Evolutionary conservation across 2,113 vertebrate species (phyloP), one percentile per base, ranked within the genome.

Genomic region (Spea bombifrons): DNA sequence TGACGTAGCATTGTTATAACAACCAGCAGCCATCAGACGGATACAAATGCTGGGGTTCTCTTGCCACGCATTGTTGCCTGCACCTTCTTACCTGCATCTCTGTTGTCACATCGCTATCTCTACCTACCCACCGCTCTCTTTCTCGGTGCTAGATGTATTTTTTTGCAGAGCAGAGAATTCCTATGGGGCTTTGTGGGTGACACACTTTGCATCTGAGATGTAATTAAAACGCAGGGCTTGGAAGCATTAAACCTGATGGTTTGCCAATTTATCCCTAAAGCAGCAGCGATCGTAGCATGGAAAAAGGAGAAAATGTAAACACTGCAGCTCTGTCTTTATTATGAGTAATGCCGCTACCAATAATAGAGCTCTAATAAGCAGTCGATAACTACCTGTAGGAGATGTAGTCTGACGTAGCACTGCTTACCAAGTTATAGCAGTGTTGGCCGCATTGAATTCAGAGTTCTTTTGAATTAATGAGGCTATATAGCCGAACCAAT

Each of bases 181-280:
- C 76, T 53, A 2, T 16, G 76, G 66, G 69, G 63, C 61, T 77
- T n/a, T 16, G 6, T 8, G 16, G 48, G 69, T 66, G 68, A 72
- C 76, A 78, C 59, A 78, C 47, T 78, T 78, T 71, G 57, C 57
- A 78, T 71, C 57, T 52, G 67, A 9, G 44, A 78, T 65, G 59
- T 78, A 78, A 78, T 78, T 78, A 78, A 46, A 55, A 47, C 49
- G 15, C 46, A 46, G 50, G 6, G 43, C 12, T 71, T 71, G 68
- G 52, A 78, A 71, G 76, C 55, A 65, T 71, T 71, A 64, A 53
- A 46, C 17, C 48, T 49, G 8, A 7, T 4, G 55, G 15, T 71
- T 72, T 65, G 48, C 59, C 69, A 78, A 71, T 71, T 70, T 61
- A 52, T 71, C 48, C 68, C 71, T 78, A 78, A 78, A 65, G 48